phyloP scores from a whole-genome alignment of 2,113 vertebrate species.

The Halcyon senegalensis region DNA sequence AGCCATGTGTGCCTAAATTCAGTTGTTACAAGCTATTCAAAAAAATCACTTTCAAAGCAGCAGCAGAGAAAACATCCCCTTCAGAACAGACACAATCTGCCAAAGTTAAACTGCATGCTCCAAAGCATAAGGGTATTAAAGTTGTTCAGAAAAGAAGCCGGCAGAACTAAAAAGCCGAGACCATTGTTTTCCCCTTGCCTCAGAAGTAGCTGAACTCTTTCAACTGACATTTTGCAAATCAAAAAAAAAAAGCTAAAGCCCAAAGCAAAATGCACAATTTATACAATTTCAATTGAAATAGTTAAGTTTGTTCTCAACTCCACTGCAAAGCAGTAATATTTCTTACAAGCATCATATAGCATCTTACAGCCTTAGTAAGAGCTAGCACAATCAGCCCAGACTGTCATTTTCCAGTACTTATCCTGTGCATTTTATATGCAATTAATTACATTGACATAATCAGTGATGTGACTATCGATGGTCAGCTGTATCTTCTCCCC shows the following conservation, averaged over 20 bases:
- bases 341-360: neutral
- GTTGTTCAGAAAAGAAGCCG: constrained; percentile 12
- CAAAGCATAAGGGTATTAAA: constrained; percentile 24
- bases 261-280: neutral
- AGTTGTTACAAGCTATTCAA: neutral
- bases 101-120: constrained; percentile 32
- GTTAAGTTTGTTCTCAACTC: neutral
- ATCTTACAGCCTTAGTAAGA: neutral
- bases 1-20: neutral
- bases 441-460: neutral
- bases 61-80: constrained; percentile 16
- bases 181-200: constrained; percentile 30
- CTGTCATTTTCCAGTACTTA: neutral
- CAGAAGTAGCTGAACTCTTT: constrained; percentile 20
- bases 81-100: neutral
- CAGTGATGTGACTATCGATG: neutral
- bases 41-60: constrained; percentile 17
- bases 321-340: neutral
- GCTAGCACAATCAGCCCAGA: neutral
- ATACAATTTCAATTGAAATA: neutral
- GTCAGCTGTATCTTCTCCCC: neutral
- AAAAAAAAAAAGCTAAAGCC: neutral
- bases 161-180: constrained; percentile 39
- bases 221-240: neutral
- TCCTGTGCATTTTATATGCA: neutral